Evolutionary conservation across 2,888 invertebrate species (phyloP), one percentile per base, ranked within the genome.

Genomic region (Drosophila formosana): DNA sequence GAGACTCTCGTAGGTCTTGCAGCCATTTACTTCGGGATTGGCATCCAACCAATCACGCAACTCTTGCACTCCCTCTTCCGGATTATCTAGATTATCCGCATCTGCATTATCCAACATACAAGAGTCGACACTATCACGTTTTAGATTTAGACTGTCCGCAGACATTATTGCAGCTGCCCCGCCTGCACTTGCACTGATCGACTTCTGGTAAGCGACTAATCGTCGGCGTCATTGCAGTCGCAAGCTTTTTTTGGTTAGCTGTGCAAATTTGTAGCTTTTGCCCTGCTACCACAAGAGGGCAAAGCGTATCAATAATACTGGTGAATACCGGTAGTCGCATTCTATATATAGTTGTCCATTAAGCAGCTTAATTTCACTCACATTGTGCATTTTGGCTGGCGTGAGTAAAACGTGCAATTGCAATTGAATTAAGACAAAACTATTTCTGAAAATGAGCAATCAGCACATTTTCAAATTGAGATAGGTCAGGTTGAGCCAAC

Each of bases 1-100:
- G 67, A 93, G 75, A 68, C 83, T 91, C n/a, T 82, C 92, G 34
- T 93, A 93, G 72, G 94, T 94, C 81, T 90, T 87, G 52, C 92
- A 90, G 0, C 92, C 93, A 66, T 93, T 92, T 18, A 93, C 82
- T 43, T 91, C 78, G 3, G 92, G 91, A 79, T 93, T 93, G 52
- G 92, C 91, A 5, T 84, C 73, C 5, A 93, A 75, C 94, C 93
- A 82, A 3, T 75, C 71, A 34, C 80, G 85, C 34, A 92, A 82
- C 53, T 90, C 77, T 41, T 93, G 75, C 30, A 85, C 80, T 70
- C 83, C 83, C 71, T 58, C 37, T n/a, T 60, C 45, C 11, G 57
- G 34, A 30, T 25, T 49, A 4, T 23, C 56, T 75, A 67, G n/a
- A 37, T 37, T 11, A n/a, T 37, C 69, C 67, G 57, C 78, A 49